phyloP scores from a whole-genome alignment of 2,888 invertebrate genomes.

The Cremastobaeus sp. region DNA sequence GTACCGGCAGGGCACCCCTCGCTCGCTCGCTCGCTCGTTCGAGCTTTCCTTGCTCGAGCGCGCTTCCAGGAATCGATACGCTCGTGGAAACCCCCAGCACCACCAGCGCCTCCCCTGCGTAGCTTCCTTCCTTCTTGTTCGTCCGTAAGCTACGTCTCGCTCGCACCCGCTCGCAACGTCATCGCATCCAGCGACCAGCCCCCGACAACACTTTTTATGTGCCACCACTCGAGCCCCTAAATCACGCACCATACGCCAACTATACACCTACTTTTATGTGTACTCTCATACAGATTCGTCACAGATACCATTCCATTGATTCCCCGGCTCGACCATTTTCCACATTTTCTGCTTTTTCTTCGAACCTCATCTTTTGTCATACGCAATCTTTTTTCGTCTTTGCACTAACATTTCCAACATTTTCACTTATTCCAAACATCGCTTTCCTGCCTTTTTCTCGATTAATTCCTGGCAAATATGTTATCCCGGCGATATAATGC shows the following conservation, averaged over 20 bases:
- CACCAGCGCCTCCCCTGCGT: conserved; percentile 69
- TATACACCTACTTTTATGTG: conserved; percentile 43
- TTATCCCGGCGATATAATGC: too few species aligned
- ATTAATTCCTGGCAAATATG: too few species aligned
- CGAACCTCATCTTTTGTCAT: not conserved
- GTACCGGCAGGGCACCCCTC: conserved; percentile 40
- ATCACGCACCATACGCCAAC: conserved; percentile 53
- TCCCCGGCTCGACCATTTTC: conserved; percentile 1
- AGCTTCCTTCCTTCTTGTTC: conserved; percentile 62
- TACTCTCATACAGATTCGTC: conserved; percentile 43
- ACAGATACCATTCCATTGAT: conserved; percentile 47
- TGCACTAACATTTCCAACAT: too few species aligned
- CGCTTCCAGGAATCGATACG: conserved; percentile 76
- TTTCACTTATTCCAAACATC: too few species aligned
- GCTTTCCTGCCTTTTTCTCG: too few species aligned
- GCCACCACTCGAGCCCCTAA: conserved; percentile 52
- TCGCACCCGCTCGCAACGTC: conserved; percentile 62
- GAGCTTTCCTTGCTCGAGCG: conserved; percentile 69
- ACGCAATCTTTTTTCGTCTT: not conserved
- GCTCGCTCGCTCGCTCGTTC: conserved; percentile 34
- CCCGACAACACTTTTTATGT: conserved; percentile 52
- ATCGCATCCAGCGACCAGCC: conserved; percentile 55
- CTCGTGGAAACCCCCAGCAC: conserved; percentile 68
- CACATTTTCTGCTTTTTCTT: conserved; percentile 1
- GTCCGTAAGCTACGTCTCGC: conserved; percentile 60